Percentiles rank a stretch among this genome's conserved stretches.
Conservation (phyloP, 2,888 invertebrate genomes). For the Coenonympha glycerion region DNA sequence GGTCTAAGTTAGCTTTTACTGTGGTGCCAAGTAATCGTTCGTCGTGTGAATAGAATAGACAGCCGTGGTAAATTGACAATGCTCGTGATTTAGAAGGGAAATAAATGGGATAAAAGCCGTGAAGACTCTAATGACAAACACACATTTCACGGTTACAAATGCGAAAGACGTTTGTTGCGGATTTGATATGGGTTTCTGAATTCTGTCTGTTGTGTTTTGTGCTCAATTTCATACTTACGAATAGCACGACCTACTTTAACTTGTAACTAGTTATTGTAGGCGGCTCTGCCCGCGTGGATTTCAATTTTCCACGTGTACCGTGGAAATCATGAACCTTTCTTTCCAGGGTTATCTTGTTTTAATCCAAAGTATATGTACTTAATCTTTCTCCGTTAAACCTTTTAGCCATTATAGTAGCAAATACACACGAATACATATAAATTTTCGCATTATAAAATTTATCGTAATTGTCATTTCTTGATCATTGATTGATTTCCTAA, state of each 20-base stretch:
- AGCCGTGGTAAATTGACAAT: constrained; percentile 66
- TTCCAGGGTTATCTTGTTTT: too few species aligned
- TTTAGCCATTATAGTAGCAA: too few species aligned
- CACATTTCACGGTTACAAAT: constrained; percentile 62
- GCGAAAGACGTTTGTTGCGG: constrained; percentile 50
- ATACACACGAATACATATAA: too few species aligned
- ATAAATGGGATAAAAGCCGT: constrained; percentile 68
- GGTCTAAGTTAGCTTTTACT: constrained; percentile 32
- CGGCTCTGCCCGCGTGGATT: too few species aligned
- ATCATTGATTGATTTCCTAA: too few species aligned
- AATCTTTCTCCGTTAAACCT: too few species aligned
- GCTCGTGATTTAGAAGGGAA: constrained; percentile 65
- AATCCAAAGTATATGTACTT: too few species aligned
- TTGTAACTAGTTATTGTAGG: too few species aligned
- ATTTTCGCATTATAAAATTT: too few species aligned
- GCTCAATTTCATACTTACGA: background rate
- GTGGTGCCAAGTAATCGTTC: constrained; percentile 40
- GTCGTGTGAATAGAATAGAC: constrained; percentile 51
- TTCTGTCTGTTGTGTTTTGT: constrained; percentile 30
- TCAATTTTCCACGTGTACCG: too few species aligned
- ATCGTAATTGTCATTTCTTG: too few species aligned
- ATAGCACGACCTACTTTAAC: constrained; percentile 1
- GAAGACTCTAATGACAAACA: constrained; percentile 69
- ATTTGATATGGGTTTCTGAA: constrained; percentile 52
- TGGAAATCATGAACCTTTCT: too few species aligned